Evolutionary conservation across 2,797 vertebrate species (phyloP).

Genomic region (Halcyon leucocephala): DNA sequence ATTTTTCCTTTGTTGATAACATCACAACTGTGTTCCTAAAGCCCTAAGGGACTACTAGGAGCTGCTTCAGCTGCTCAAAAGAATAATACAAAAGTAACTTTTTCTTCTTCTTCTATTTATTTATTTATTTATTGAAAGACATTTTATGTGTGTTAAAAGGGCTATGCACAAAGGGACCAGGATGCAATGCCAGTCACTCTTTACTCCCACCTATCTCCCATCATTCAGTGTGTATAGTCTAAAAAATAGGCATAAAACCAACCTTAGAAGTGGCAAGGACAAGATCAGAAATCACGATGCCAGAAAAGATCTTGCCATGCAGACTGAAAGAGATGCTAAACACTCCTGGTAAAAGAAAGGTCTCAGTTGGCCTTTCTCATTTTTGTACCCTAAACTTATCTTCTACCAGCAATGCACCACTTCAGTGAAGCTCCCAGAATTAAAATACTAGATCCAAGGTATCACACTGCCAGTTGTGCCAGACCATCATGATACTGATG

Average conservation of each 20-base stretch:
- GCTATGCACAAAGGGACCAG: neutral
- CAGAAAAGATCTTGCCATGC: neutral
- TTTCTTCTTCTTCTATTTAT: neutral
- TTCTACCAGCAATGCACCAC: neutral
- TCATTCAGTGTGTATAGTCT: neutral
- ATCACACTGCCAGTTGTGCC: neutral
- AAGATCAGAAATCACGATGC: neutral
- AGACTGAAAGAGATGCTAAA: neutral
- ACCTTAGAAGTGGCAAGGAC: neutral
- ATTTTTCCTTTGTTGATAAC: slow-evolving; percentile 32
- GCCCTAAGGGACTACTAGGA: slow-evolving; percentile 12
- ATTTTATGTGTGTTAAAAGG: slow-evolving; percentile 42
- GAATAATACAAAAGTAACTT: neutral
- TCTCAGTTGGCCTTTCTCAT: neutral
- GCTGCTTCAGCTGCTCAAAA: slow-evolving; percentile 43
- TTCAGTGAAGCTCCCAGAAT: neutral
- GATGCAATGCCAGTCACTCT: neutral
- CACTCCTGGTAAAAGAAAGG: neutral
- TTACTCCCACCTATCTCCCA: neutral
- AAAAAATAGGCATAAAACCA: neutral
- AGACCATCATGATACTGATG: neutral
- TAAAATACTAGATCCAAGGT: neutral
- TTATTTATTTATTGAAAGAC: slow-evolving; percentile 8
- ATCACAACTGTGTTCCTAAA: slow-evolving; percentile 9
- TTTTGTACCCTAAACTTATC: neutral